Percentiles rank a stretch among this genome's conserved stretches.
These are phyloP conservation scores for Epinotia ramella DNA, from an alignment of 2,888 invertebrate species.

Conservation along the genomic window DNA sequence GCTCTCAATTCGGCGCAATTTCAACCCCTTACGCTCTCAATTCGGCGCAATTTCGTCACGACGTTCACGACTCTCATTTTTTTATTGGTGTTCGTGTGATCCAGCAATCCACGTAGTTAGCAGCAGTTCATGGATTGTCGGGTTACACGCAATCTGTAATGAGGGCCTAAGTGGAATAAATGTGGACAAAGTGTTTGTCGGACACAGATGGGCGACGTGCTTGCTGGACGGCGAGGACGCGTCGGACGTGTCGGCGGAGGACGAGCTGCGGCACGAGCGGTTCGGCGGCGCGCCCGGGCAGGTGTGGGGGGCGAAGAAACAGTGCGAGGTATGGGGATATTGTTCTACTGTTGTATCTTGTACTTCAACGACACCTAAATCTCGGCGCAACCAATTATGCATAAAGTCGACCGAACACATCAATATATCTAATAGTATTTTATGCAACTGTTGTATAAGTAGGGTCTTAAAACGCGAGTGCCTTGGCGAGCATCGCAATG, in stretches of 20 bases:
- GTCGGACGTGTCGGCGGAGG: constrained; percentile 62
- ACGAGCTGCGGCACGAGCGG: constrained; percentile 86
- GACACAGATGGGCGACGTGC: constrained; percentile 87
- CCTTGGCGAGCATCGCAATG: too few species aligned
- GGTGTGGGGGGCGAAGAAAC: constrained; percentile 89
- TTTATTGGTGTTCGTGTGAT: neutral
- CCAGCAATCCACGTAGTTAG: too few species aligned
- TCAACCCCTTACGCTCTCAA: too few species aligned
- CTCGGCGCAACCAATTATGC: too few species aligned
- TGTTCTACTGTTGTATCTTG: too few species aligned
- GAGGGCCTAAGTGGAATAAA: constrained; percentile 28
- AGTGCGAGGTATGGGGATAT: constrained; percentile 85
- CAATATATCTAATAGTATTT: too few species aligned
- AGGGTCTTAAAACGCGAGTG: too few species aligned
- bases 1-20: neutral
- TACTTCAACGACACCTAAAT: too few species aligned
- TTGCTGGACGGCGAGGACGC: constrained; percentile 85
- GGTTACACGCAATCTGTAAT: neutral
- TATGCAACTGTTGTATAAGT: too few species aligned
- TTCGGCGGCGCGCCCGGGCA: constrained; percentile 88
- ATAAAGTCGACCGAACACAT: too few species aligned
- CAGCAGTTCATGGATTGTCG: neutral
- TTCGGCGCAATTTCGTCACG: neutral
- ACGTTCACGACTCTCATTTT: neutral
- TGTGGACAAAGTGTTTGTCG: constrained; percentile 30